Evolutionary conservation across 2,113 vertebrate species (phyloP), one percentile per base, ranked within the genome.

Genomic region (Monopterus albus): DNA sequence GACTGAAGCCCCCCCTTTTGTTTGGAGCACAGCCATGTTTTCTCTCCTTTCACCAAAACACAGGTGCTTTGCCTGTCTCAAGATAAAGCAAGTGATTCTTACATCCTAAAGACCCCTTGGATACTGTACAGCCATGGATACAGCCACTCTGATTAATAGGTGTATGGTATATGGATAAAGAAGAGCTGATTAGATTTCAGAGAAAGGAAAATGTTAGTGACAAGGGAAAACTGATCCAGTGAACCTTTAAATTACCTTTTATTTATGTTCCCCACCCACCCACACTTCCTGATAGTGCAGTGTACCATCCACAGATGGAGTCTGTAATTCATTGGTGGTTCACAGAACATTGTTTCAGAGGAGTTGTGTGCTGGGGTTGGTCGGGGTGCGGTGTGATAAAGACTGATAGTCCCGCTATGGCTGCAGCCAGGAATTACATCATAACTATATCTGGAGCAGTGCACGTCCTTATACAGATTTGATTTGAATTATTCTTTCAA

Each of bases 381-480:
- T 14, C 10, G 52, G 77, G 84, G 82, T n/a, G n/a, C n/a, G 67
- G 70, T 69, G 82, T 55, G 61, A 78, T 45, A 33, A 33, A 55
- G 46, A n/a, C n/a, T n/a, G 79, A 75, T 83, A 89, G 89, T 71
- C 94, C 93, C 92, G 89, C 90, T 83, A 23, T 72, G 39, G 57
- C 81, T 66, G 20, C 17, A 38, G 75, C 71, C 75, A 86, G 69
- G 57, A 87, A 75, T 87, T 63, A 40, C 78, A 81, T 90, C 86
- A 88, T 91, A 80, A 84, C 84, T 66, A 89, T 89, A 93, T 89
- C 81, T 76, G 91, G 81, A 84, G 72, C 56, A 88, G 59, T 91
- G 82, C 17, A 81, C 71, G 11, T 26, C 25, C 45, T 35, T 21
- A 31, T 8, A 31, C 56, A 67, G 46, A 71, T 18, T n/a, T n/a